Evolutionary conservation across 2,113 vertebrate species (phyloP).

Genomic region (Stigmatopora nigra): DNA sequence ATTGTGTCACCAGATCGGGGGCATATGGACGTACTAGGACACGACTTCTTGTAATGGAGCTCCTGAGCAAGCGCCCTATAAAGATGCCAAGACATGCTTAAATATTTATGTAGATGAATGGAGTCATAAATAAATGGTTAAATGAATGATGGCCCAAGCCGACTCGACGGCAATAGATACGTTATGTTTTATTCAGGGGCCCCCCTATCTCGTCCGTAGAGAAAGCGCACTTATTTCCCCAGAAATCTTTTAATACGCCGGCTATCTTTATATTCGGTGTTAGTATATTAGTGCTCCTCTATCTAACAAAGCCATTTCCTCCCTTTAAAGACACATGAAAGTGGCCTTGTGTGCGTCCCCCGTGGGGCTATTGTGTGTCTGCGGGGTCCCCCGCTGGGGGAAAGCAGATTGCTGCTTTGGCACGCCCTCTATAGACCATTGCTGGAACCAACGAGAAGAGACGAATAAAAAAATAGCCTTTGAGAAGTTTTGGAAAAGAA

Average conservation of each 20-base stretch:
- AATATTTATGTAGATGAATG: conserved; percentile 79
- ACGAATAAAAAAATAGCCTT: conserved; percentile 5
- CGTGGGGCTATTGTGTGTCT: conserved; percentile 50
- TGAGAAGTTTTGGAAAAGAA: conserved; percentile 2
- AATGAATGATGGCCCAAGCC: conserved; percentile 74
- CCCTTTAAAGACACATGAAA: conserved; percentile 47
- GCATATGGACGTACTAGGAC: conserved; percentile 73
- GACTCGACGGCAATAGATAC: conserved; percentile 91
- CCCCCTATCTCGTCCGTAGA: conserved; percentile 14
- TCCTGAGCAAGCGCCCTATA: conserved; percentile 76
- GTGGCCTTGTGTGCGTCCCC: conserved; percentile 47
- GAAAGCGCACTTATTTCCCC: conserved; percentile 30
- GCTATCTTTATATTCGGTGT: conserved; percentile 29
- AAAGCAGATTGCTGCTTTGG: conserved; percentile 70
- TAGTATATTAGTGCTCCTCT: conserved; percentile 33
- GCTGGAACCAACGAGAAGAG: conserved; percentile 47
- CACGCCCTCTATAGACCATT: conserved; percentile 80
- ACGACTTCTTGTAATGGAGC: conserved; percentile 69
- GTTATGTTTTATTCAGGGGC: conserved; percentile 68
- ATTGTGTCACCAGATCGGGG: conserved; percentile 65
- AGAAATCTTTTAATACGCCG: background rate
- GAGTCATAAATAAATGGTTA: conserved; percentile 75
- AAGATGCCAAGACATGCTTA: conserved; percentile 79
- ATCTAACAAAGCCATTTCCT: conserved; percentile 47
- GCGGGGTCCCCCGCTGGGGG: conserved; percentile 33